Evolutionary conservation across 2,113 vertebrate genomes (phyloP), one percentile per base, ranked within the genome.

Genomic region (Odobenus rosmarus): DNA sequence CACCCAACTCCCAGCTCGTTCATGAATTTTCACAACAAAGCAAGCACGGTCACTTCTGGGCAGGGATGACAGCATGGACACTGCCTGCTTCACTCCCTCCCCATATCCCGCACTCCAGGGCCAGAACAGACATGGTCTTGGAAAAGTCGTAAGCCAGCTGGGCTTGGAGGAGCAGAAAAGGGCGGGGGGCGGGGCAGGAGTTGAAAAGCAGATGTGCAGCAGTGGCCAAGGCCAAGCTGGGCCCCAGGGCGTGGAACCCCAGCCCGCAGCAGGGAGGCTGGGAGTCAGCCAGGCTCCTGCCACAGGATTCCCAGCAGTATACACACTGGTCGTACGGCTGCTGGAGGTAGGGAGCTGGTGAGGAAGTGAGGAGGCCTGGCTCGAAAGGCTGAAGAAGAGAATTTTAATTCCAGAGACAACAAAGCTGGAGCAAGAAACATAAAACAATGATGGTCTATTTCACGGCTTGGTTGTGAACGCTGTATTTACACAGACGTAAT

Each of bases 261-360:
- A 9, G 61, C 26, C 13, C 24, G 0, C 8, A 15, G 33, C 3
- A 1, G 85, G 71, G 53, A 53, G 5, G 0, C 26, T 2, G 24
- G 16, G 26, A 46, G 12, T 18, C 39, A 26, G 42, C 5, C 19
- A 42, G 12, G 28, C 11, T 14, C 10, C 5, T 67, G 62, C 14
- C 62, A 33, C 62, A 67, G 83, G 36, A 69, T 15, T 55, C n/a
- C 85, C 62, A 2, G 2, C 16, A 23, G 31, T 23, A 19, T 14
- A 24, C 13, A 46, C 3, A 2, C 49, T 4, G 46, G 14, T 1
- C 4, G 23, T 49, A 0, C 2, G 15, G 89, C 7, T 0, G 5
- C 26, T 36, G n/a, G 67, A 69, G 36, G 31, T 4, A 21, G 46
- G 77, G 26, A 81, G 21, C 28, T 39, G n/a, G 6, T 31, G 36